Evolutionary conservation across 2,888 invertebrate genomes (phyloP).

Genomic region (Idaea biselata): DNA sequence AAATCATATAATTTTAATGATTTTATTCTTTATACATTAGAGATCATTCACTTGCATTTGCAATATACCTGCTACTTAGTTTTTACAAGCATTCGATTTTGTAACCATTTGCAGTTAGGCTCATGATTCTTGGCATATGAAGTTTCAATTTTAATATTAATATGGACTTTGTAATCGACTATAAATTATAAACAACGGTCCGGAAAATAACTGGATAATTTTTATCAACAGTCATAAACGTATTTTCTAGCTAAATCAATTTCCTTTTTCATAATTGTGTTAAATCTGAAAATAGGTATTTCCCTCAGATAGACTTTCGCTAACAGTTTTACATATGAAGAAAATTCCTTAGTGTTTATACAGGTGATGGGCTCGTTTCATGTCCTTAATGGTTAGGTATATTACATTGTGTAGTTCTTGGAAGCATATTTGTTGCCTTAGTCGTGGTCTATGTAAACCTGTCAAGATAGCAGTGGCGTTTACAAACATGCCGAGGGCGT

Average conservation of each 20-base stretch:
- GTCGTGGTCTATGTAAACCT: conserved; percentile 62
- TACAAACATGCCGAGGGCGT: conserved; percentile 44
- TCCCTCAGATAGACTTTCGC: background rate
- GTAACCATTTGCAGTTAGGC: too few species aligned
- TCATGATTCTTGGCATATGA: too few species aligned
- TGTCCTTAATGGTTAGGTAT: background rate
- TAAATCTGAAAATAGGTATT: conserved; percentile 20
- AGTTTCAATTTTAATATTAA: too few species aligned
- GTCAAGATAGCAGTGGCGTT: conserved; percentile 72
- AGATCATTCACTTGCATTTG: too few species aligned
- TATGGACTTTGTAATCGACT: too few species aligned
- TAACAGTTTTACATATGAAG: background rate
- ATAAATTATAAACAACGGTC: too few species aligned
- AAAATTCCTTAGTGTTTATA: background rate
- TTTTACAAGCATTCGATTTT: too few species aligned
- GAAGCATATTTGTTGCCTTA: conserved; percentile 61
- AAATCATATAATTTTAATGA: too few species aligned
- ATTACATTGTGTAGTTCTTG: conserved; percentile 41
- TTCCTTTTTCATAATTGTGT: conserved; percentile 52
- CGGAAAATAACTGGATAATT: too few species aligned
- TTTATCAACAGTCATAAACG: background rate
- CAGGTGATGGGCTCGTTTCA: background rate
- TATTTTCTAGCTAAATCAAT: conserved; percentile 4
- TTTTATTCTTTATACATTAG: too few species aligned
- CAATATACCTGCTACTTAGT: too few species aligned